Evolutionary conservation across 1,140 invertebrate species (phyloP), one percentile per base, ranked within the genome.

Genomic region (Caenorhabditis remanei): DNA sequence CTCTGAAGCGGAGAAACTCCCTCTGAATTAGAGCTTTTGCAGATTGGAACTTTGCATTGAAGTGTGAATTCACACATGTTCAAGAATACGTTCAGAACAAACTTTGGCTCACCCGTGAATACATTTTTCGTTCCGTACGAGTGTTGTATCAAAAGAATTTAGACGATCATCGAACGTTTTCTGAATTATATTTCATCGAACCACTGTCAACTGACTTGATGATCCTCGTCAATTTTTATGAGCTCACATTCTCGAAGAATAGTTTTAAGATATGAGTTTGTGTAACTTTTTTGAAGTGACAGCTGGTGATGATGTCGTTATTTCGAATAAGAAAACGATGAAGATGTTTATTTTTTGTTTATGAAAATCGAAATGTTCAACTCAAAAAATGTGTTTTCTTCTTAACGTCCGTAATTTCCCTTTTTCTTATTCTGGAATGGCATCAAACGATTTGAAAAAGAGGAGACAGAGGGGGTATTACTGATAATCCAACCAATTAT

Each of bases 401-500:
- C 9, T 63, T 63, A 63, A 63, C 24, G 32, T 63, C n/a, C 61
- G 61, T 40, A 63, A 63, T 63, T 63, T 21, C 32, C 24, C 24
- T 32, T 63, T n/a, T 79, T 16, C 40, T 50, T 9, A 0, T 65
- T 65, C 32, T 46, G 11, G 41, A 71, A 71, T 79, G 46, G 46
- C 71, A 21, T 79, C 71, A 53, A 79, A 50, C 32, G 40, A 79
- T 50, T 16, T 11, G 46, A 50, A 16, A n/a, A n/a, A n/a, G 56
- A 21, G n/a, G 56, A 46, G n/a, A 11, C 16, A 24, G 71, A 50
- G n/a, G 71, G 46, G 71, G 71, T 79, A 79, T 79, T 79, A 79
- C 71, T 79, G 71, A 79, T 79, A 79, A 79, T 79, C 71, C 58
- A 84, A 46, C 83, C 83, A 58, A 61, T 58, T 61, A 84, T 84